A percentile compares a stretch with the other conserved stretches of the same genome.
Conservation (phyloP, 2,888 invertebrate species). For the Melanophora roralis region DNA sequence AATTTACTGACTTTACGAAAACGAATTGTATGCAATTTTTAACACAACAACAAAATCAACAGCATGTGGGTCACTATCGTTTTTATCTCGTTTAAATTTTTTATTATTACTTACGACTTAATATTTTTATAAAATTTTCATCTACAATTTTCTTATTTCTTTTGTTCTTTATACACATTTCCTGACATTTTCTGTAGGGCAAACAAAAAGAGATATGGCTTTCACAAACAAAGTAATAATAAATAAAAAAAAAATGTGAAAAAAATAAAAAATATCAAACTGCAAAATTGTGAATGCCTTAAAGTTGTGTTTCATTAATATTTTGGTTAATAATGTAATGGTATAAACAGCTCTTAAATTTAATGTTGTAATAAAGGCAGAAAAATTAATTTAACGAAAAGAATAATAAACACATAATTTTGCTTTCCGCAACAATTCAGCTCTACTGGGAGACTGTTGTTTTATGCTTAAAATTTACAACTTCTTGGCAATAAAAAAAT, state of each 20-base stretch:
- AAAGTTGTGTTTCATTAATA: background rate
- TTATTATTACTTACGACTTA: background rate
- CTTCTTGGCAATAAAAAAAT: too few relatives aligned
- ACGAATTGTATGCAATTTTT: slow-evolving; percentile 1
- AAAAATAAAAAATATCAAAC: slow-evolving; percentile 11
- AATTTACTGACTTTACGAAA: slow-evolving; percentile 27
- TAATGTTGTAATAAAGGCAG: background rate
- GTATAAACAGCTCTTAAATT: background rate
- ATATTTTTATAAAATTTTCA: background rate
- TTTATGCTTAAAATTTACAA: background rate
- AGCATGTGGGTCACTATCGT: slow-evolving; percentile 35
- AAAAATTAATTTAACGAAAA: slow-evolving; percentile 5
- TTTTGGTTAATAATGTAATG: slow-evolving; percentile 5
- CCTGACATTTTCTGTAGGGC: slow-evolving; percentile 18
- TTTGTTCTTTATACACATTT: background rate
- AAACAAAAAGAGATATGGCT: too few relatives aligned
- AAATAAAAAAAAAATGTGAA: too few relatives aligned
- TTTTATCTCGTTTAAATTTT: background rate
- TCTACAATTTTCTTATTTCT: background rate
- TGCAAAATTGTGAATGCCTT: slow-evolving; percentile 14
- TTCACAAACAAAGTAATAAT: too few relatives aligned
- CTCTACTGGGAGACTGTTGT: background rate
- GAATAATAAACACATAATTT: slow-evolving; percentile 18
- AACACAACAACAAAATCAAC: background rate
- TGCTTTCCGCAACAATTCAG: background rate